Conservation (phyloP, 2,797 vertebrate species). For the Lepilemur ruficaudatus region DNA sequence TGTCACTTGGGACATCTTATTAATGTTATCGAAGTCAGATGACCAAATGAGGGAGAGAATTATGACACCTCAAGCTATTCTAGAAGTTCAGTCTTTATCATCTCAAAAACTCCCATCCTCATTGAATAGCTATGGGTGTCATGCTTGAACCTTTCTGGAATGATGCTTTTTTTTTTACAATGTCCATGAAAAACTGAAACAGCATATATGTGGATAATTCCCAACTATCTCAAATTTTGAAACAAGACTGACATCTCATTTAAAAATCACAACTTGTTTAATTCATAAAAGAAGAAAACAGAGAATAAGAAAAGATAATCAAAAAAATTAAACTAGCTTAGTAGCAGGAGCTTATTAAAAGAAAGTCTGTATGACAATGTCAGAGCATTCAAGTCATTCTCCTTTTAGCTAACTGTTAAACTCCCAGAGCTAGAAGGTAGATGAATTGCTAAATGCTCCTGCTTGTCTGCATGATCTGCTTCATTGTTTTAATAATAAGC, state of each 20-base stretch:
- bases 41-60: not conserved
- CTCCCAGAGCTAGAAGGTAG: not conserved
- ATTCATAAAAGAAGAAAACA: not conserved
- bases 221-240: not conserved
- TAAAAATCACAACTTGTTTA: not conserved
- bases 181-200: not conserved
- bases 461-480: not conserved
- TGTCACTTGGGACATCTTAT: not conserved
- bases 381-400: not conserved
- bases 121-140: not conserved
- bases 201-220: not conserved
- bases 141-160: slow-evolving; percentile 1
- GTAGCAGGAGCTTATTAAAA: not conserved
- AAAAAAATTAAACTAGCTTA: not conserved
- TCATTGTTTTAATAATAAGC: slow-evolving; percentile 30
- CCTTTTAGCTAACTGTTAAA: not conserved
- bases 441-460: not conserved
- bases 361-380: not conserved
- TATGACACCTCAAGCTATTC: not conserved
- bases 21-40: not conserved
- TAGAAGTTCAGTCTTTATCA: not conserved
- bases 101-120: not conserved
- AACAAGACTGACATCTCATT: not conserved
- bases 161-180: not conserved
- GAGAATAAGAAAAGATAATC: not conserved